Evolutionary conservation across 2,888 invertebrate genomes (phyloP).

Genomic region (Harpalus rufipes): DNA sequence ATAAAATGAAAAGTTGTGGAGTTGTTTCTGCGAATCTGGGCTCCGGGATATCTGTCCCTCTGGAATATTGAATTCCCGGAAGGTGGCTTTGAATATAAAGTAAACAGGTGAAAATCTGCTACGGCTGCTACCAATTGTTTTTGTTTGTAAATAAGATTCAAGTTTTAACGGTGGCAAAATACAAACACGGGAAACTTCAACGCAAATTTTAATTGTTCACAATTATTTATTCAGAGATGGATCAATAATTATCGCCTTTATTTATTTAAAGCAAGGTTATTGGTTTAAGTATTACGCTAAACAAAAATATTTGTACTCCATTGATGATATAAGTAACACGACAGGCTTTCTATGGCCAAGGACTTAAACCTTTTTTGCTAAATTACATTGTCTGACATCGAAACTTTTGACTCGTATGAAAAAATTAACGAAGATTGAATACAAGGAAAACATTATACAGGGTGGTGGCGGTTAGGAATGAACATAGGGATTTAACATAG

Average conservation of each 20-base stretch:
- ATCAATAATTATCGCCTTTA: neutral
- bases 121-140: constrained; percentile 52
- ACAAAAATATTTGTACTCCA: too few species aligned
- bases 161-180: constrained; percentile 5
- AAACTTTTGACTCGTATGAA: too few species aligned
- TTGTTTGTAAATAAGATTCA: constrained; percentile 45
- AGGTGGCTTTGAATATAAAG: constrained; percentile 55
- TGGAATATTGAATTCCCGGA: constrained; percentile 51
- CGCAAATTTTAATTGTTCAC: neutral
- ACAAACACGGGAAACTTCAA: neutral
- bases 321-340: too few species aligned
- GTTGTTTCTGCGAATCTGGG: constrained; percentile 7
- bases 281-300: neutral
- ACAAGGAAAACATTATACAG: too few species aligned
- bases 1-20: constrained; percentile 39
- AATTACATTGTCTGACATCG: too few species aligned
- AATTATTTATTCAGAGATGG: neutral
- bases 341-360: too few species aligned
- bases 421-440: too few species aligned
- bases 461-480: too few species aligned
- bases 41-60: constrained; percentile 19
- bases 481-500: too few species aligned
- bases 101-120: constrained; percentile 57
- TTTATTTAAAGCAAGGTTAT: neutral
- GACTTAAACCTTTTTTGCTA: too few species aligned